Evolutionary conservation across 2,113 vertebrate species (phyloP).

Genomic region (Hyaena hyaena): DNA sequence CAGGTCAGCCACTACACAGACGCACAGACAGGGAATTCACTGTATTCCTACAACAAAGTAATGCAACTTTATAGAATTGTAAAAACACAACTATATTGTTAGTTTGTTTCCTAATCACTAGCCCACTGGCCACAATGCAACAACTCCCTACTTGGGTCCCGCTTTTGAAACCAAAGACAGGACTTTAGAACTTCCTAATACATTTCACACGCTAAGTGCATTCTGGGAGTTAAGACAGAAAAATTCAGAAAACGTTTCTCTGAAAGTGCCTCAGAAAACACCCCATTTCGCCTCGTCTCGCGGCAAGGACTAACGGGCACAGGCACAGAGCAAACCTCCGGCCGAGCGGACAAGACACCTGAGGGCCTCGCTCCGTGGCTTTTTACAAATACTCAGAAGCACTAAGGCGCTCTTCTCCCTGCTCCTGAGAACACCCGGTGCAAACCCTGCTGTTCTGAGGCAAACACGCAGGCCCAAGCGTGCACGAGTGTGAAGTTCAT

Average conservation of each 20-base stretch:
- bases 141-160: rapidly evolving
- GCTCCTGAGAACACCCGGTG: not conserved
- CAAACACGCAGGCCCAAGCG: not conserved
- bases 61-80: not conserved
- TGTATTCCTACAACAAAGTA: not conserved
- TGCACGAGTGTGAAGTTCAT: rapidly evolving
- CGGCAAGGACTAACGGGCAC: rapidly evolving
- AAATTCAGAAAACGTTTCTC: not conserved
- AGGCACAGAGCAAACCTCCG: rapidly evolving
- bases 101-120: too few relatives aligned
- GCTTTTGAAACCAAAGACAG: not conserved
- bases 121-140: not conserved
- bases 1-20: not conserved
- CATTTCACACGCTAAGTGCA: rapidly evolving
- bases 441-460: not conserved
- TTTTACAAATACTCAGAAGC: rapidly evolving
- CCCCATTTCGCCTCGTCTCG: rapidly evolving
- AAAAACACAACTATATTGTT: not conserved
- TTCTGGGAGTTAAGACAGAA: rapidly evolving
- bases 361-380: rapidly evolving
- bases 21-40: not conserved
- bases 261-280: not conserved
- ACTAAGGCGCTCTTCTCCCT: not conserved
- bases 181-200: not conserved
- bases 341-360: not conserved